Evolutionary conservation across 1,140 invertebrate genomes (phyloP).

Genomic region (Nephila pilipes): DNA sequence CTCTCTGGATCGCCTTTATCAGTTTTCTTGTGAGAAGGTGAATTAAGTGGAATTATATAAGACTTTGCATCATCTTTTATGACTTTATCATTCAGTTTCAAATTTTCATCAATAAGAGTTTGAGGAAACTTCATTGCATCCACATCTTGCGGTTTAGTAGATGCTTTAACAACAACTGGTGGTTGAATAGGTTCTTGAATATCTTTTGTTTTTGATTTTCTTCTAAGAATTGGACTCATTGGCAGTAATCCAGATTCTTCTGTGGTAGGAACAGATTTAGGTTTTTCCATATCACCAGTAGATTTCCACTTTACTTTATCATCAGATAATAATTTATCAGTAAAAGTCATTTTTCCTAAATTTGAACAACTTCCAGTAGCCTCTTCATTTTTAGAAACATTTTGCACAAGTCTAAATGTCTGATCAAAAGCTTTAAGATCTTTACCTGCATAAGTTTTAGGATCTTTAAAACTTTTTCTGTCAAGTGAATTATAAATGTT

Average conservation of each 20-base stretch:
- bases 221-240: slow-evolving; percentile 76
- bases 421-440: slow-evolving; percentile 46
- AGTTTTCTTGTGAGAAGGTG: slow-evolving; percentile 23
- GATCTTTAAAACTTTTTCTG: slow-evolving; percentile 32
- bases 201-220: slow-evolving; percentile 66
- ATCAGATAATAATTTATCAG: slow-evolving; percentile 41
- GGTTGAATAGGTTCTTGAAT: slow-evolving; percentile 27
- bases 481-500: slow-evolving; percentile 20
- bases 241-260: slow-evolving; percentile 71
- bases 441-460: slow-evolving; percentile 43
- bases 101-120: slow-evolving; percentile 47
- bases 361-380: slow-evolving; percentile 60
- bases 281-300: slow-evolving; percentile 62
- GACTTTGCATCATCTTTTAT: slow-evolving; percentile 28
- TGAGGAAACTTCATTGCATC: slow-evolving; percentile 76
- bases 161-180: slow-evolving; percentile 70
- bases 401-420: slow-evolving; percentile 43
- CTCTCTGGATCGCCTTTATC: slow-evolving; percentile 60
- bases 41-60: not conserved
- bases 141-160: slow-evolving; percentile 77
- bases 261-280: slow-evolving; percentile 10
- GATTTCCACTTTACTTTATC: slow-evolving; percentile 64
- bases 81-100: not conserved
- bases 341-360: slow-evolving; percentile 39
- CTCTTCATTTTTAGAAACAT: slow-evolving; percentile 49